These are phyloP conservation scores for Conus canariensis DNA, from an alignment of 2,888 invertebrate genomes.

Conservation along the genomic window DNA sequence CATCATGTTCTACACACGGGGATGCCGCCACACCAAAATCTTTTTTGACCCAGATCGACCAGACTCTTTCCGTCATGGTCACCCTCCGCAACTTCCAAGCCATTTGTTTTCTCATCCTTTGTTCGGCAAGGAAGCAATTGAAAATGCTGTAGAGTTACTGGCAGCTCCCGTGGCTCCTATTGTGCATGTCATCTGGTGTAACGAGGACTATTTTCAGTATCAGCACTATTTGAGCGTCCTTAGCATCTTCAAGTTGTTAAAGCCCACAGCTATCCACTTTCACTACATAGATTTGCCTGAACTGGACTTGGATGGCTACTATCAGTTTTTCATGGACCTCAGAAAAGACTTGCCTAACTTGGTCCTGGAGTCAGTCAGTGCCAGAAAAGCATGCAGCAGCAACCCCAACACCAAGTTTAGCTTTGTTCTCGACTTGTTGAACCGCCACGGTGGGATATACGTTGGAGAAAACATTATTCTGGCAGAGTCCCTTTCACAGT, in stretches of 20 bases:
- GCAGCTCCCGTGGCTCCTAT: conserved; percentile 44
- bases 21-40: conserved; percentile 39
- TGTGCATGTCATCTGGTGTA: conserved; percentile 69
- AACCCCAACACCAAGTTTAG: conserved; percentile 21
- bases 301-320: conserved; percentile 57
- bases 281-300: conserved; percentile 56
- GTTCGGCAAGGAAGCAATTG: neutral
- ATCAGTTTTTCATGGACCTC: conserved; percentile 63
- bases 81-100: conserved; percentile 47
- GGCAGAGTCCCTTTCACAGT: conserved; percentile 28
- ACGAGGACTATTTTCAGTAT: conserved; percentile 63
- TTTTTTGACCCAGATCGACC: conserved; percentile 42
- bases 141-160: conserved; percentile 39
- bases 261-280: conserved; percentile 62
- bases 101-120: conserved; percentile 45
- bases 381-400: conserved; percentile 44
- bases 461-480: conserved; percentile 59
- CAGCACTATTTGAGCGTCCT: conserved; percentile 65
- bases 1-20: conserved; percentile 38
- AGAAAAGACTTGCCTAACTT: conserved; percentile 58
- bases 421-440: conserved; percentile 49
- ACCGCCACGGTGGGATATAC: conserved; percentile 62
- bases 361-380: conserved; percentile 35
- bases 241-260: conserved; percentile 60
- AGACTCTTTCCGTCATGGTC: conserved; percentile 48